These are phyloP conservation scores for Ascaphus truei DNA, from an alignment of 2,113 vertebrate genomes.

Conservation along the genomic window DNA sequence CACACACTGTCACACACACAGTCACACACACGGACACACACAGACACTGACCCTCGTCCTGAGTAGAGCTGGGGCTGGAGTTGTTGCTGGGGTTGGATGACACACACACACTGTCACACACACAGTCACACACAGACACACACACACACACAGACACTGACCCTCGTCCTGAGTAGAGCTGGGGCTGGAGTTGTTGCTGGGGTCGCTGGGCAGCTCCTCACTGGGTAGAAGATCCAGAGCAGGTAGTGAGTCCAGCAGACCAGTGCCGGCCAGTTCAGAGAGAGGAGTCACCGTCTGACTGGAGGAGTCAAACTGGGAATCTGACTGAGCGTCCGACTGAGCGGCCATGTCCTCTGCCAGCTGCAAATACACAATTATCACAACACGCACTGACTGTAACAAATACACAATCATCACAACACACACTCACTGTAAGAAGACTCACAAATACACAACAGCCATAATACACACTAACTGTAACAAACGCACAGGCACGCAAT, in stretches of 20 bases:
- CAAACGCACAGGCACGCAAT: no score
- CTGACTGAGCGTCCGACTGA: constrained; percentile 56
- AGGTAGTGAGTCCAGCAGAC: constrained; percentile 62
- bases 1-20: no score
- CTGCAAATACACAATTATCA: constrained; percentile 45
- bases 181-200: constrained; percentile 83
- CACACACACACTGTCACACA: no score
- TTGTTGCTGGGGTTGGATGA: no score
- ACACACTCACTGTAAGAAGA: neutral
- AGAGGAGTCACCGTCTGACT: constrained; percentile 64
- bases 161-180: constrained; percentile 83
- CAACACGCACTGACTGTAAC: no score
- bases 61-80: no score
- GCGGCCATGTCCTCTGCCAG: constrained; percentile 63
- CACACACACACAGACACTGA: constrained; percentile 37
- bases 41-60: no score
- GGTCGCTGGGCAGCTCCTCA: constrained; percentile 81
- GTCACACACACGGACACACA: no score
- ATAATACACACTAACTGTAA: no score
- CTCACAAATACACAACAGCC: no score
- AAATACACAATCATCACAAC: neutral
- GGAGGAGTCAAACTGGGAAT: constrained; percentile 57
- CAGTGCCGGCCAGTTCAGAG: constrained; percentile 35
- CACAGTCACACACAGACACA: no score
- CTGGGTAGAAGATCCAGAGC: constrained; percentile 75